Conservation (phyloP, 1,140 invertebrate genomes). For the Rhopalosiphum maidis region DNA sequence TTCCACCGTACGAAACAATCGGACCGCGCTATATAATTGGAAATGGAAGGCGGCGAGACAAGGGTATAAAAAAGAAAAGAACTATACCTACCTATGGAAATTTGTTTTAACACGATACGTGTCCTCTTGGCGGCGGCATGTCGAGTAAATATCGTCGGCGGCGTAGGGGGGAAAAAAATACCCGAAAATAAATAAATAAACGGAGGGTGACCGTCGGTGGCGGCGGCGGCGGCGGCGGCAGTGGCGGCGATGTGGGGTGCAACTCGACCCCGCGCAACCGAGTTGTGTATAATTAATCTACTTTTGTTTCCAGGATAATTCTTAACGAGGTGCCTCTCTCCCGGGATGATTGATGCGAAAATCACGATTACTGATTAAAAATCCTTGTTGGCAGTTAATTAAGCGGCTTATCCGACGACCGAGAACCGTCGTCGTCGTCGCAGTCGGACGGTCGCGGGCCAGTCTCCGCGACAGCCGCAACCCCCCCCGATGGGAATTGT, state of each 20-base stretch:
- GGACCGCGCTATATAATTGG: constrained; percentile 18
- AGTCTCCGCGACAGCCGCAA: neutral
- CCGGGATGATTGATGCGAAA: constrained; percentile 56
- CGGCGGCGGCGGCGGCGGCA: too few species aligned
- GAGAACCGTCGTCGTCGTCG: neutral
- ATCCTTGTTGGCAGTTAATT: constrained; percentile 54
- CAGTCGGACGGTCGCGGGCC: neutral
- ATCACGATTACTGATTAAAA: constrained; percentile 55
- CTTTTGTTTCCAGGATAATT: constrained; percentile 52
- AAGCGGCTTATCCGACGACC: constrained; percentile 42
- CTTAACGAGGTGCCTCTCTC: constrained; percentile 52
- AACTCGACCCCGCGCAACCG: constrained; percentile 27
- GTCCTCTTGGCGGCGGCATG: neutral
- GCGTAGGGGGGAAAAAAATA: neutral
- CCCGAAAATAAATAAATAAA: constrained; percentile 38
- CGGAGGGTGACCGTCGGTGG: neutral
- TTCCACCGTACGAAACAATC: neutral
- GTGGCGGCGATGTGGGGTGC: neutral
- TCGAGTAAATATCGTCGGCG: constrained; percentile 27
- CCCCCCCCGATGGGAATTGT: constrained; percentile 35
- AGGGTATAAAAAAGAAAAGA: neutral
- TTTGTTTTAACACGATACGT: constrained; percentile 37
- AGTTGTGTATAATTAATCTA: constrained; percentile 56
- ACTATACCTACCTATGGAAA: neutral
- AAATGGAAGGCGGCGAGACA: neutral